A percentile compares a stretch with the other conserved stretches of the same genome.
These are phyloP conservation scores for Drosophila pseudotalamancana DNA, from an alignment of 2,888 invertebrate genomes.

Conservation along the genomic window DNA sequence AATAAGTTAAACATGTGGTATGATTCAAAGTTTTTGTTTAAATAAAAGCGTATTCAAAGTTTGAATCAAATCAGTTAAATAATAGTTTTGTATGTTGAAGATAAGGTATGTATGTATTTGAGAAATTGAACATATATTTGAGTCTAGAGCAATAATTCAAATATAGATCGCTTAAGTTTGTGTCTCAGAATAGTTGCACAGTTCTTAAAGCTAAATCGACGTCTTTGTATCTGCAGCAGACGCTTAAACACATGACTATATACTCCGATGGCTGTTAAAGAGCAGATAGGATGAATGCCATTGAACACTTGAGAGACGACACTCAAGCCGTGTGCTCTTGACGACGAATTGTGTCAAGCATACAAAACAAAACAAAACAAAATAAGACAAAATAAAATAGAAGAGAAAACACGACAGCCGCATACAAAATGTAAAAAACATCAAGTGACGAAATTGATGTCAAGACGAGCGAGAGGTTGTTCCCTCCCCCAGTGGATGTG, in stretches of 20 bases:
- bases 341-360: slow-evolving; percentile 73
- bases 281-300: slow-evolving; percentile 73
- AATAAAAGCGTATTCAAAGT: too few relatives aligned
- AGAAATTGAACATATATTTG: too few relatives aligned
- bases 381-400: slow-evolving; percentile 25
- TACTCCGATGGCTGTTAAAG: slow-evolving; percentile 55
- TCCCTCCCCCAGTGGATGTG: neutral
- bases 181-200: slow-evolving; percentile 1
- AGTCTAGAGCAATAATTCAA: too few relatives aligned
- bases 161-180: neutral
- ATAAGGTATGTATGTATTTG: too few relatives aligned
- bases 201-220: slow-evolving; percentile 2
- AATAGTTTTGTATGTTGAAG: too few relatives aligned
- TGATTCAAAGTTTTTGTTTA: too few relatives aligned
- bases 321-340: slow-evolving; percentile 60
- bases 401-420: slow-evolving; percentile 15
- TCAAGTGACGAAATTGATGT: slow-evolving; percentile 75
- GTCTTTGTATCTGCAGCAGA: neutral
- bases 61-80: too few relatives aligned
- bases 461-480: slow-evolving; percentile 57
- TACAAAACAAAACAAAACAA: slow-evolving; percentile 55
- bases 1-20: too few relatives aligned
- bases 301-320: slow-evolving; percentile 56
- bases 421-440: slow-evolving; percentile 47
- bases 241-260: slow-evolving; percentile 5